These are phyloP conservation scores for Raja brachyura DNA, from an alignment of 2,113 vertebrate genomes.

Conservation along the genomic window DNA sequence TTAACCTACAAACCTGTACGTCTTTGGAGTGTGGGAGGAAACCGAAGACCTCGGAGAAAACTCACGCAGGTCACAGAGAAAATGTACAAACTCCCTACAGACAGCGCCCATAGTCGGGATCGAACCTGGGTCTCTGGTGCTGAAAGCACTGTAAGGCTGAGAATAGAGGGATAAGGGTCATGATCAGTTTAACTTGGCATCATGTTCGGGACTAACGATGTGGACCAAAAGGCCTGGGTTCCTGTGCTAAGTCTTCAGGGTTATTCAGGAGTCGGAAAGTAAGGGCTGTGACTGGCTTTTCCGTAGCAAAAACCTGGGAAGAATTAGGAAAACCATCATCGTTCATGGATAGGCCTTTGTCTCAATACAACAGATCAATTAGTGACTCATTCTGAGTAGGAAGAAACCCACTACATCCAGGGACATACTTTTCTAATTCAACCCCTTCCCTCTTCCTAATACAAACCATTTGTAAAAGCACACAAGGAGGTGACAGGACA, in stretches of 20 bases:
- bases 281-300: not conserved
- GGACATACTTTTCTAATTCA: slow-evolving; percentile 60
- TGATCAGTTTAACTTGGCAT: no score
- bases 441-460: slow-evolving; percentile 51
- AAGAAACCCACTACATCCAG: slow-evolving; percentile 55
- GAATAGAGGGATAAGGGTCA: no score
- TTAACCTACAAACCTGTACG: no score
- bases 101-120: no score
- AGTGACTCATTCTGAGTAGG: slow-evolving; percentile 50
- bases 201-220: no score
- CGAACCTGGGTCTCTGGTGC: no score
- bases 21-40: no score
- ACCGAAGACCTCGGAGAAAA: no score
- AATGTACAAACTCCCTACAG: no score
- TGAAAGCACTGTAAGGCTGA: no score
- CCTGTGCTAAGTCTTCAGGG: not conserved
- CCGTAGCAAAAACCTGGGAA: not conserved
- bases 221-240: no score
- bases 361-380: slow-evolving; percentile 36
- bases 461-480: slow-evolving; percentile 59
- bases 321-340: not conserved
- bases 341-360: slow-evolving; percentile 21
- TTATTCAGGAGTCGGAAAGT: not conserved
- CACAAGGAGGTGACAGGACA: slow-evolving; percentile 21
- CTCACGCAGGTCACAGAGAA: no score